These are phyloP conservation scores for Athrips mouffetella DNA, from an alignment of 2,888 invertebrate species.

Conservation along the genomic window DNA sequence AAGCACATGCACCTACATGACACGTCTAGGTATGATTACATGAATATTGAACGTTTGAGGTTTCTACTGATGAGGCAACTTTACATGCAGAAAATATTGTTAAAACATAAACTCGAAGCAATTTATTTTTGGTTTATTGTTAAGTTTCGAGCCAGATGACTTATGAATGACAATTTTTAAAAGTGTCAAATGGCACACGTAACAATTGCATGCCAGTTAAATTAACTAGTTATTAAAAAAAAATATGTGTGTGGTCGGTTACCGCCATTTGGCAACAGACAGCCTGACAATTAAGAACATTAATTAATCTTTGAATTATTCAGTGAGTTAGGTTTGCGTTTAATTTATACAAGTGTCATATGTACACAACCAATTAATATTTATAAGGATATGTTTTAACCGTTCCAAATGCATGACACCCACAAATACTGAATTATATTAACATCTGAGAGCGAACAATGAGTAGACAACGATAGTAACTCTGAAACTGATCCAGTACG, in stretches of 20 bases:
- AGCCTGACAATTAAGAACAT: slow-evolving; percentile 6
- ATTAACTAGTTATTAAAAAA: no score
- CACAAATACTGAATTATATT: slow-evolving; percentile 46
- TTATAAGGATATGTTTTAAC: slow-evolving; percentile 50
- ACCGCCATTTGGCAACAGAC: slow-evolving; percentile 4
- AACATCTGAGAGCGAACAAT: slow-evolving; percentile 49
- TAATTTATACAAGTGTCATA: slow-evolving; percentile 37
- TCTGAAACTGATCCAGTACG: slow-evolving; percentile 38
- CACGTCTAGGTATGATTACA: not conserved
- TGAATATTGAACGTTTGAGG: slow-evolving; percentile 5
- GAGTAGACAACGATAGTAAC: slow-evolving; percentile 30
- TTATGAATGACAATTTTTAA: no score
- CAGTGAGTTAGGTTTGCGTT: slow-evolving; percentile 33
- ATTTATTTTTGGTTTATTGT: no score
- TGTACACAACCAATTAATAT: slow-evolving; percentile 45
- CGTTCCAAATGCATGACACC: slow-evolving; percentile 55
- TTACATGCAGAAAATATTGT: no score
- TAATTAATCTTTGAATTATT: slow-evolving; percentile 31
- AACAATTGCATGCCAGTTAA: no score
- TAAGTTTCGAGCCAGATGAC: no score
- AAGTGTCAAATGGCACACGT: not conserved
- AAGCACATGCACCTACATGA: not conserved
- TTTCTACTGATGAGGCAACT: not conserved
- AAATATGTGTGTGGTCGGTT: slow-evolving; percentile 1
- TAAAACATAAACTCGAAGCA: no score